phyloP scores from a whole-genome alignment of 2,113 vertebrate genomes.

The Epinephelus fuscoguttatus region DNA sequence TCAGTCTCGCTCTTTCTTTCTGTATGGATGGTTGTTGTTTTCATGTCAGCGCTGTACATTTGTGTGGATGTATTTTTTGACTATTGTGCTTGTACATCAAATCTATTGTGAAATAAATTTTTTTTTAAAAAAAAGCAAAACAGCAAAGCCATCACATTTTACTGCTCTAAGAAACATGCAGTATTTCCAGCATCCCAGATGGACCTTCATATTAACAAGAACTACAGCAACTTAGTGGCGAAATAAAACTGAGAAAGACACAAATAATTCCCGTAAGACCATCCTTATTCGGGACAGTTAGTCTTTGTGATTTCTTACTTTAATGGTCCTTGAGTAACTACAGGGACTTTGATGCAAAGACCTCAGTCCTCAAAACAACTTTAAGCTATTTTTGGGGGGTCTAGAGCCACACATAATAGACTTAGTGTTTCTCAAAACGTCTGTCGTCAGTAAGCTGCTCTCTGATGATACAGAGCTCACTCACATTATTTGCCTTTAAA shows the following conservation, averaged over 20 bases:
- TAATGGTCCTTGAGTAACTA: constrained; percentile 46
- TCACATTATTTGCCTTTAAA: not conserved
- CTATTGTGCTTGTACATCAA: not conserved
- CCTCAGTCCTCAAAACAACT: constrained; percentile 20
- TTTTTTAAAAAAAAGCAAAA: not conserved
- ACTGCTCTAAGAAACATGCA: not conserved
- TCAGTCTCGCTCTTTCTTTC: not conserved
- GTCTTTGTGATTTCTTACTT: constrained; percentile 39
- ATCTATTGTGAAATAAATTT: not conserved
- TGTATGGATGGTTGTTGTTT: not conserved
- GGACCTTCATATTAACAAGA: constrained; percentile 29
- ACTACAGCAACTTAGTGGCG: not conserved
- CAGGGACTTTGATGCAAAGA: constrained; percentile 21
- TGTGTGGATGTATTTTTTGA: not conserved
- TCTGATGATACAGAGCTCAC: not conserved
- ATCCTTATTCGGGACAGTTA: constrained; percentile 35
- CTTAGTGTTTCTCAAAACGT: not conserved
- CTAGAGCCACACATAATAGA: constrained; percentile 25
- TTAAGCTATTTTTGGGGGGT: constrained; percentile 25
- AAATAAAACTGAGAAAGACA: constrained; percentile 3
- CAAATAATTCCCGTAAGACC: constrained; percentile 20
- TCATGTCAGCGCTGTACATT: not conserved
- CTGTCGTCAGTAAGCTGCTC: constrained; percentile 8
- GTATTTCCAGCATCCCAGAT: not conserved
- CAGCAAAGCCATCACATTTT: not conserved